These are phyloP conservation scores for Florisuga fusca DNA, from an alignment of 2,797 vertebrate genomes.

Conservation along the genomic window DNA sequence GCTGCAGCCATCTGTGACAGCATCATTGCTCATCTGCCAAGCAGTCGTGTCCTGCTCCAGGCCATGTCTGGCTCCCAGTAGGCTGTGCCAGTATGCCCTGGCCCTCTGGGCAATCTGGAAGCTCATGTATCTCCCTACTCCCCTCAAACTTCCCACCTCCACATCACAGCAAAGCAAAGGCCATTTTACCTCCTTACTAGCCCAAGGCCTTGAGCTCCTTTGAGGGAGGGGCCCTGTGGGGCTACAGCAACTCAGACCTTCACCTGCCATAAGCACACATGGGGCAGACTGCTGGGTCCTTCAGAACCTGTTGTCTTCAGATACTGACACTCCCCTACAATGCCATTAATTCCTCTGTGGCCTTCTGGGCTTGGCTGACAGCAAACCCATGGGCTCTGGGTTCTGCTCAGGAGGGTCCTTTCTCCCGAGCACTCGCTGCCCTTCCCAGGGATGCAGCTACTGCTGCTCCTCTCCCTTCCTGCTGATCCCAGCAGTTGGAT, in stretches of 20 bases:
- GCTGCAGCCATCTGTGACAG: neutral
- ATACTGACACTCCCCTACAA: neutral
- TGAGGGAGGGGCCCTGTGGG: neutral
- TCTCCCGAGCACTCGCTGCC: neutral
- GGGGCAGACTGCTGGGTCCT: neutral
- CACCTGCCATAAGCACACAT: neutral
- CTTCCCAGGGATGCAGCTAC: neutral
- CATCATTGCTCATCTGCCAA: accelerated
- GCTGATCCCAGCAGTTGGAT: neutral
- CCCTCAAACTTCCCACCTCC: accelerated
- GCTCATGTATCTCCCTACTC: neutral
- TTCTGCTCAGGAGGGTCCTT: neutral
- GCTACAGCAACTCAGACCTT: neutral
- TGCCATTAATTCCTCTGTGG: neutral
- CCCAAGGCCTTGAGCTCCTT: neutral
- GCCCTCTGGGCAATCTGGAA: neutral
- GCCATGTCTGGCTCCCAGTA: neutral
- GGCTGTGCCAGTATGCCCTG: neutral
- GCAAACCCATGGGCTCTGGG: neutral
- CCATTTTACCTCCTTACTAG: neutral
- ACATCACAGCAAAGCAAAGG: neutral
- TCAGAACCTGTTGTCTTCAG: neutral
- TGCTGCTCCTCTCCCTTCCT: accelerated
- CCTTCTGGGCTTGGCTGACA: neutral
- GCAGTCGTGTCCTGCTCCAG: neutral